Percentiles rank a stretch among this genome's conserved stretches.
These are phyloP conservation scores for Cotesia congregata DNA, from an alignment of 2,888 invertebrate species.

Conservation along the genomic window DNA sequence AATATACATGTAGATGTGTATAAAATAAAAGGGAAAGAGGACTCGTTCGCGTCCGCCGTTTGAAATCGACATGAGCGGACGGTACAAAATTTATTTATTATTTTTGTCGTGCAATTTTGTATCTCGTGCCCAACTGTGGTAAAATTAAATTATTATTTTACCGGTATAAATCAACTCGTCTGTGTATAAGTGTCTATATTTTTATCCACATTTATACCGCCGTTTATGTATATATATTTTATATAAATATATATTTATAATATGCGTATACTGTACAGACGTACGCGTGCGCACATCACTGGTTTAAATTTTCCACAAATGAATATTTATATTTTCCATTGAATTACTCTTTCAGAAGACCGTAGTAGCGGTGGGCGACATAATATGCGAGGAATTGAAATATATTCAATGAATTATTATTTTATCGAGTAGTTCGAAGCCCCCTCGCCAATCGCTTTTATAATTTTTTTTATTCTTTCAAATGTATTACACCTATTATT, in stretches of 20 bases:
- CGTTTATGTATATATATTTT: conserved; percentile 10
- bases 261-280: neutral
- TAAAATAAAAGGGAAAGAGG: conserved; percentile 40
- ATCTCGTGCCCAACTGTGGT: conserved; percentile 65
- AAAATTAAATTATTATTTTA: conserved; percentile 71
- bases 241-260: neutral
- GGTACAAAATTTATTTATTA: conserved; percentile 68
- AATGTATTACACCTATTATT: neutral
- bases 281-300: conserved; percentile 49
- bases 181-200: conserved; percentile 43
- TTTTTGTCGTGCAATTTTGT: conserved; percentile 70
- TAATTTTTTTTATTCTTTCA: neutral
- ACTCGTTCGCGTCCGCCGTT: conserved; percentile 35
- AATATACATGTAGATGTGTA: conserved; percentile 16
- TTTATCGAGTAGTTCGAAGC: conserved; percentile 61
- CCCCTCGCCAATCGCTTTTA: conserved; percentile 22
- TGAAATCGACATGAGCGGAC: conserved; percentile 64
- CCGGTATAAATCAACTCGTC: conserved; percentile 65
- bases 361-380: conserved; percentile 51
- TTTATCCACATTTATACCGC: conserved; percentile 26
- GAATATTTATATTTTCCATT: conserved; percentile 71
- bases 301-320: conserved; percentile 65
- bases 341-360: conserved; percentile 69
- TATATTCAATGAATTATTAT: conserved; percentile 70
- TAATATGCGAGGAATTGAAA: conserved; percentile 69